Evolutionary conservation across 2,888 invertebrate species (phyloP), one percentile per base, ranked within the genome.

Genomic region (Dryobota labecula): DNA sequence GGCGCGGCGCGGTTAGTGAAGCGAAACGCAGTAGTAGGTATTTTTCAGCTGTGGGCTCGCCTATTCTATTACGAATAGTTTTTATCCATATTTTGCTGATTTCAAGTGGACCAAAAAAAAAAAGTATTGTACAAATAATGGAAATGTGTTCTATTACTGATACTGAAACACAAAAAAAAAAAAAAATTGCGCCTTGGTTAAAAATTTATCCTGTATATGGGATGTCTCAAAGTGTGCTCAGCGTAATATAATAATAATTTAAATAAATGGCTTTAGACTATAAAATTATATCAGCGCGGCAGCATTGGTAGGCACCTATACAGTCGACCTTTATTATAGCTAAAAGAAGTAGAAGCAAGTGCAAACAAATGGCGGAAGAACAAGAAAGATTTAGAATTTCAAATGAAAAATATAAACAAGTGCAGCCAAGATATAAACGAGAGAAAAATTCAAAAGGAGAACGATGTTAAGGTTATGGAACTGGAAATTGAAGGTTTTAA

Each of bases 291-390:
- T 20, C 7, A 58, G 3, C 41, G 4, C n/a, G n/a, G n/a, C n/a
- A n/a, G n/a, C n/a, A n/a, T 20, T 60, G 27, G 4, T 41, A 41
- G 11, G 3, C 38, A 43, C 2, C 4, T 43, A 30, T n/a, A 60
- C 5, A 2, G 6, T n/a, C 6, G n/a, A 62, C 13, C 18, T 64
- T 45, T 18, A 6, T 87, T 88, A 45, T 65, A 95, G 95, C 75
- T 94, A 11, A 90, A 88, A 77, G 90, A 92, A 77, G 84, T 91
- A 47, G 95, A 95, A 72, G 60, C 68, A 27, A 93, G 90, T 78
- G 81, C 84, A 43, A 79, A 71, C 8, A 94, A 93, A 86, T 95
- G 95, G 95, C 92, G 93, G 0, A 92, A 91, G 80, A 92, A 90
- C 67, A 92, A 91, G 65, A 93, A 92, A 81, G 94, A 95, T 45